Conservation (phyloP, 2,888 invertebrate genomes). For the Drosophila kanekoi region DNA sequence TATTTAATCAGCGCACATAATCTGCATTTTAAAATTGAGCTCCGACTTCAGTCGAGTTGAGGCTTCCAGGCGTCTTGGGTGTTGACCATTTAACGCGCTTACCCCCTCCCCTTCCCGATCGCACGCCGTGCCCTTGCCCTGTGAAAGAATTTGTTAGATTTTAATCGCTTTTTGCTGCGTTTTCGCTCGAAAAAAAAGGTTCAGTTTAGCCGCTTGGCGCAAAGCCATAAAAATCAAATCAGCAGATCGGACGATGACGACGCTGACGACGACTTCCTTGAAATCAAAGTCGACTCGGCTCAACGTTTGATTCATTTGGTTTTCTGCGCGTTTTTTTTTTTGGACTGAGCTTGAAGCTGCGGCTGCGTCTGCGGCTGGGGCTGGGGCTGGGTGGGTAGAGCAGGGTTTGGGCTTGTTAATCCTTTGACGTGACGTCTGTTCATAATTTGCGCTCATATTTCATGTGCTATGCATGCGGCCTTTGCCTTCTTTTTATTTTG, state of each 20-base stretch:
- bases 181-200: conserved; percentile 61
- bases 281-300: conserved; percentile 67
- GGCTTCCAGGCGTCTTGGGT: conserved; percentile 58
- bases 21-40: conserved; percentile 75
- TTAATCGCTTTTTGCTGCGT: conserved; percentile 65
- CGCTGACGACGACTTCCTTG: conserved; percentile 67
- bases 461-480: conserved; percentile 61
- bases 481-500: conserved; percentile 37
- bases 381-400: not conserved
- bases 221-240: conserved; percentile 62
- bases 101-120: not conserved
- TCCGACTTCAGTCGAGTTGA: conserved; percentile 1
- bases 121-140: conserved; percentile 1
- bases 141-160: conserved; percentile 65
- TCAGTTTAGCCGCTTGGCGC: conserved; percentile 39
- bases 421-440: conserved; percentile 80
- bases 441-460: conserved; percentile 81
- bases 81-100: conserved; percentile 80
- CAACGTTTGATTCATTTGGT: conserved; percentile 66
- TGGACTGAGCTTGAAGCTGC: conserved; percentile 19
- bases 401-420: conserved; percentile 65
- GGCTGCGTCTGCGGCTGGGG: not conserved
- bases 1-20: conserved; percentile 80
- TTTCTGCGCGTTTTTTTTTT: conserved; percentile 7
- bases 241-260: conserved; percentile 55